phyloP scores from a whole-genome alignment of 1,140 invertebrate species.

The Pogonus chalceus region DNA sequence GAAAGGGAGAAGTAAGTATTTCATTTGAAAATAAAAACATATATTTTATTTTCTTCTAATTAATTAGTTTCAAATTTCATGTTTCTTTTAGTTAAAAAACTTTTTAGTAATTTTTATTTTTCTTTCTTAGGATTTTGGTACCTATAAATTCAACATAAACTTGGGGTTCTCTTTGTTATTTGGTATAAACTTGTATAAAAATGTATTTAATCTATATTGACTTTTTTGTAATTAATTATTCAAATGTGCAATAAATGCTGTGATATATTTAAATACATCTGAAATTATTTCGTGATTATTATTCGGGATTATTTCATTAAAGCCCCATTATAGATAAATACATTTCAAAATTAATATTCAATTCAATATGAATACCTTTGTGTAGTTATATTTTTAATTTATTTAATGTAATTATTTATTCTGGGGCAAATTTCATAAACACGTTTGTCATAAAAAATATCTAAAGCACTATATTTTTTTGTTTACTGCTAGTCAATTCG shows the following conservation, averaged over 20 bases:
- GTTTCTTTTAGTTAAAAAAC: background rate
- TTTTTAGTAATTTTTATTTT: constrained; percentile 5
- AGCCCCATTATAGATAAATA: too few relatives aligned
- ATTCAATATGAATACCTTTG: too few relatives aligned
- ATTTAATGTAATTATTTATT: too few relatives aligned
- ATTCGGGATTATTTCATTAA: constrained; percentile 15
- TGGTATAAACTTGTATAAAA: background rate
- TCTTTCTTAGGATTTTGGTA: constrained; percentile 12
- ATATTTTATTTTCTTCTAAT: constrained; percentile 16
- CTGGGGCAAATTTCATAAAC: too few relatives aligned
- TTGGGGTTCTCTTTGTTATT: background rate
- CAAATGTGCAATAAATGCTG: constrained; percentile 27
- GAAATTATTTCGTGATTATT: constrained; percentile 9
- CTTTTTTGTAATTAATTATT: background rate
- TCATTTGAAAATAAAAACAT: background rate
- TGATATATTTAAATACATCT: constrained; percentile 19
- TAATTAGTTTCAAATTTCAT: background rate
- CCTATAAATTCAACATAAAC: background rate
- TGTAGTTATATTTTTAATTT: too few relatives aligned
- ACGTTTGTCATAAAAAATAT: constrained; percentile 18
- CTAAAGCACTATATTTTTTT: constrained; percentile 15
- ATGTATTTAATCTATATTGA: background rate
- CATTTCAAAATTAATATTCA: too few relatives aligned
- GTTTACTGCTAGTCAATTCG: constrained; percentile 10
- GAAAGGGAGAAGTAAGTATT: constrained; percentile 76